A percentile compares a stretch with the other conserved stretches of the same genome.
Evolutionary conservation across 2,113 vertebrate species (phyloP).

Genomic region (Climacteris rufus): DNA sequence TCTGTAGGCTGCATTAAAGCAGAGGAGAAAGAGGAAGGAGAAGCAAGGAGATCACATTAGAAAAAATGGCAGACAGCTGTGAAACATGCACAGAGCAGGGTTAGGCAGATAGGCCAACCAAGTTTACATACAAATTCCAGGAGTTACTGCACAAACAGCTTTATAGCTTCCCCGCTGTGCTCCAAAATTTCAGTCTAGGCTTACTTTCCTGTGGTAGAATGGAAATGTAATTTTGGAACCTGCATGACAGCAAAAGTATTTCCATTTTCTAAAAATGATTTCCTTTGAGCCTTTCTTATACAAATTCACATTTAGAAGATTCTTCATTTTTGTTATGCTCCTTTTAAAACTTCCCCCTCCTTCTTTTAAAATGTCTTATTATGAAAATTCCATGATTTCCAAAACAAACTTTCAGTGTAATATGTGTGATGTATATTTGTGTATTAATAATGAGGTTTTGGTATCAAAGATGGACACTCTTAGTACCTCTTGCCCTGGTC

Average conservation of each 20-base stretch:
- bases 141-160: neutral
- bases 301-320: neutral
- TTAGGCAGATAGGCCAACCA: neutral
- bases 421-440: neutral
- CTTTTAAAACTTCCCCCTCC: neutral
- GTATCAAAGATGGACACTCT: neutral
- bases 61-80: neutral
- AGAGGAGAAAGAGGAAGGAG: neutral
- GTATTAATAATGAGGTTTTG: neutral
- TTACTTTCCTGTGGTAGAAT: neutral
- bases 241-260: neutral
- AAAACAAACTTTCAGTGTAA: neutral
- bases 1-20: neutral
- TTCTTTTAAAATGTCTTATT: neutral
- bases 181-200: neutral
- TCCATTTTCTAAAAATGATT: neutral
- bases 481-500: neutral
- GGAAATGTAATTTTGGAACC: neutral
- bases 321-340: neutral
- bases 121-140: neutral
- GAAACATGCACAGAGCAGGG: neutral
- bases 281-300: neutral
- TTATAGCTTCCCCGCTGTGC: neutral
- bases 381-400: neutral
- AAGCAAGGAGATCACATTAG: neutral